Percentiles rank a stretch among this genome's conserved stretches.
These are phyloP conservation scores for Musca domestica DNA, from an alignment of 1,140 invertebrate species.

Conservation along the genomic window DNA sequence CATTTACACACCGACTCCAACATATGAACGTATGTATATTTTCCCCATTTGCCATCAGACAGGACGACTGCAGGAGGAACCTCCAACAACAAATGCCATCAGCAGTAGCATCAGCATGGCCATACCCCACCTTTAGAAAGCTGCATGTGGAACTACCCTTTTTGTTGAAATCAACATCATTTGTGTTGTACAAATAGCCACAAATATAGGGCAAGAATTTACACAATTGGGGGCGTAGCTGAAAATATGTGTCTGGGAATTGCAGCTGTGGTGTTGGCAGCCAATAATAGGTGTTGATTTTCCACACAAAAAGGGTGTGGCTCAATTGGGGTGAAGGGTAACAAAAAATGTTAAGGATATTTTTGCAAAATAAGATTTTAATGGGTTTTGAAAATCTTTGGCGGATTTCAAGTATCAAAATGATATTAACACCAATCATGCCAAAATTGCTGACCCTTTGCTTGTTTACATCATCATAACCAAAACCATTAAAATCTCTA, in stretches of 20 bases:
- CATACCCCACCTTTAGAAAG: background rate
- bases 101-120: background rate
- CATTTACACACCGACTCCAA: constrained; percentile 32
- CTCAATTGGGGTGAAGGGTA: too few species aligned
- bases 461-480: too few species aligned
- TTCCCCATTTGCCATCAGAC: constrained; percentile 5
- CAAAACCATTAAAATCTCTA: too few species aligned
- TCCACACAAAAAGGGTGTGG: too few species aligned
- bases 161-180: constrained; percentile 1
- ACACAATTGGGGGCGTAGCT: constrained; percentile 8
- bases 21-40: background rate
- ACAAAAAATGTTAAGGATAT: too few species aligned
- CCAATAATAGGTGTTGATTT: too few species aligned
- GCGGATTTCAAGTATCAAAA: too few species aligned
- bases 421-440: too few species aligned
- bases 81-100: background rate
- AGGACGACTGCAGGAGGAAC: background rate
- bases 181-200: constrained; percentile 7
- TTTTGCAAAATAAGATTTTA: too few species aligned
- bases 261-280: too few species aligned
- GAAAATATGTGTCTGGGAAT: background rate
- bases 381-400: too few species aligned
- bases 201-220: constrained; percentile 2
- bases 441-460: too few species aligned
- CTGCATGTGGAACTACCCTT: background rate